Evolutionary conservation across 35 echinoderm and acorn worm species (phyloP), one percentile per base, ranked within the genome.

Genomic region (Chiridota heheva): DNA sequence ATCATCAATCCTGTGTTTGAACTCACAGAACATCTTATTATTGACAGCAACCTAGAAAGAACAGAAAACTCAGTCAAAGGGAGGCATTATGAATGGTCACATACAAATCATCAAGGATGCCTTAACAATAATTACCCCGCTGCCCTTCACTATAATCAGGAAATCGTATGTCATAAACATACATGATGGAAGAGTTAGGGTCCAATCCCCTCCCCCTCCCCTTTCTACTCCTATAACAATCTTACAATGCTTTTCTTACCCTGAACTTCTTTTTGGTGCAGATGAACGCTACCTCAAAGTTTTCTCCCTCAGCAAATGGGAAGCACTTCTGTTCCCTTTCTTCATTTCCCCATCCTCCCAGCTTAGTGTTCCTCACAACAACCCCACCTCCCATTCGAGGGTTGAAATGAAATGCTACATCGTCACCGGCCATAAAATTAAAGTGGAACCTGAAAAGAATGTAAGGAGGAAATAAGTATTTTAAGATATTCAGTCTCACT

Each of bases 261-360:
- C 86, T 86, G 55, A 85, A 95, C 41, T 89, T 73, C 36, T 84
- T 80, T 46, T 48, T 60, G 40, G 86, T 62, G 85, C 76, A 86
- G 15, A 87, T 35, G 31, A 87, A 72, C 2, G 79, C 85, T 12
- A 97, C 72, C 46, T 97, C 78, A 67, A 91, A 97, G 35, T 85
- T 91, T 65, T 91, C 76, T 20, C 86, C 91, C 29, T 73, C 58
- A 7, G 40, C 44, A 46, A 97, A 97, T 2, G 93, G 93, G 72
- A 91, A 97, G 32, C 72, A 60, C 5, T 30, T 24, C 20, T 46
- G 70, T n/a, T 72, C 65, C 60, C 53, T 79, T 55, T 91, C 89
- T 31, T 91, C 89, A 40, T 56, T 55, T 15, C 89, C 89, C 89
- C 89, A 91, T 5, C 47, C 64, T 16, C 67, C 66, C 42, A 47